Base-by-base conservation (phyloP, 2,797 vertebrate genomes). In the Orientallactaga sibirica region DNA sequence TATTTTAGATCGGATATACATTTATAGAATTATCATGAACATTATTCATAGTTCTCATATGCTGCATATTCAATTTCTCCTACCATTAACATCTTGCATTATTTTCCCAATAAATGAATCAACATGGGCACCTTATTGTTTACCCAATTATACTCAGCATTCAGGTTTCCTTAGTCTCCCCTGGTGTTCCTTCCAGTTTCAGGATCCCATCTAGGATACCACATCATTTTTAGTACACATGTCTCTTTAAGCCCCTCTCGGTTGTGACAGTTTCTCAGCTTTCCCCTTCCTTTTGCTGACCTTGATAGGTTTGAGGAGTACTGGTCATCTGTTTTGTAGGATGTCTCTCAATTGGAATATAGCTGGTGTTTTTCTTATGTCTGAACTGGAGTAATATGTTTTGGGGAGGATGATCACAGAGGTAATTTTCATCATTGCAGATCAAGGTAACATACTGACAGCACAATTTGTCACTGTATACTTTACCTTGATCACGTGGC, bases 1-100 rank as follows among this genome's bases (percentile, higher is more conserved):
- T 85, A 85, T 81, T 95, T 95, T 90, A 92, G 24, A 93, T 67
- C 2, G 70, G 29, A 41, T 94, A 68, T 33, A 94, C 12, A 48
- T 62, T 84, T 77, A 27, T 2, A 43, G 18, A 79, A 82, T 78
- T 70, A 82, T 61, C 41, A 3, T 75, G 55, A 74, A 78, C 29
- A 62, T 82, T 82, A 43, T 70, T 71, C 15, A 70, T 66, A 83
- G 20, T 87, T 94, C 41, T 71, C 8, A 25, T 37, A 76, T 48
- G 61, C 10, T 62, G 8, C 52, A 66, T 4, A 76, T 29, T 3
- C 61, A 71, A 8, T 55, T 68, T 12, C 10, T 24, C 29, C 18
- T 78, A 19, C 73, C 85, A 79, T 79, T 80, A 88, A 52, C 12
- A 61, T 77, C 33, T 92, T 80, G 37, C 41, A 11, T 85, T 81